Evolutionary conservation across 2,113 vertebrate species (phyloP), one percentile per base, ranked within the genome.

Genomic region (Apteryx owenii): DNA sequence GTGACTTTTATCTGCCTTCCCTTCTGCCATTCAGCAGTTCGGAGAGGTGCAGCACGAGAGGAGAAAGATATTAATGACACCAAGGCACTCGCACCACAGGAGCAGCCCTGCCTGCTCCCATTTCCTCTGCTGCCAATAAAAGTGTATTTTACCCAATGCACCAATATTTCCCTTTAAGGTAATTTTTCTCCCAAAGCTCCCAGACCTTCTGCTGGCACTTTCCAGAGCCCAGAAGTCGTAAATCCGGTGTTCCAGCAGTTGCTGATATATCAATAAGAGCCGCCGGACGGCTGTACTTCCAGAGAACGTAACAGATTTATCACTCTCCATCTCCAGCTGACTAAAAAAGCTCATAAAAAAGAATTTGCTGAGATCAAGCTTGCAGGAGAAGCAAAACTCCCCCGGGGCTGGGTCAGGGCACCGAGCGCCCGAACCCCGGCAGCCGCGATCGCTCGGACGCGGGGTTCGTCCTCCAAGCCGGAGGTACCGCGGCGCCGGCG

Each of bases 171-270:
- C 69, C 85, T 91, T 90, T 53, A 85, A 94, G 72, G 76, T 65
- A 88, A 90, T 97, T 91, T 95, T 91, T 93, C 94, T 96, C 95
- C 66, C 91, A 78, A 84, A 88, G 51, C 88, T 94, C 65, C 83
- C 90, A 93, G 83, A 83, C 89, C 82, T 97, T 94, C 91, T 95
- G 94, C 91, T 95, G 94, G 85, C 91, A 85, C 93, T 76, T 96
- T 78, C 68, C 89, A 75, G 42, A 91, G 88, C 91, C 87, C 93
- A 94, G 69, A 88, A 95, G 22, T 56, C 15, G 4, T 93, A 94
- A 96, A 97, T 94, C 93, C 97, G 96, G 85, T 23, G 31, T 53
- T 94, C 89, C 91, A 95, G 95, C 96, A 93, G 94, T 23, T 94
- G 93, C 93, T 93, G 94, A 94, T 95, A 48, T 86, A 97, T 96